Base-by-base conservation (phyloP, 2,797 vertebrate genomes). In the Tauraco hartlaubi region DNA sequence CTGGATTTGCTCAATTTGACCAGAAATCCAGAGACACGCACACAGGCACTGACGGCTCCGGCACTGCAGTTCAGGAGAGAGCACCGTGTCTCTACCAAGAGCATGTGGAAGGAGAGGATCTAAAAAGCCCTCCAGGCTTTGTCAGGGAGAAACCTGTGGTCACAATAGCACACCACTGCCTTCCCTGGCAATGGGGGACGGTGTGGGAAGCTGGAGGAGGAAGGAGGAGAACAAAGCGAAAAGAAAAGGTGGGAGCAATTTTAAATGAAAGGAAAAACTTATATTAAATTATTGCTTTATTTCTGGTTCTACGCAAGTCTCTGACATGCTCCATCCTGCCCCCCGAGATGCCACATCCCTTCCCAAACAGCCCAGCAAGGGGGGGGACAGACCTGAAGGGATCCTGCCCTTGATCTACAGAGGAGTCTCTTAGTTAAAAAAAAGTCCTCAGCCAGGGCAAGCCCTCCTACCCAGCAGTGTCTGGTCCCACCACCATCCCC, bases 241-340 rank as follows among this genome's bases (percentile, higher is more conserved):
- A 82, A 72, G 35, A 67, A 73, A 85, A 84, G 14, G 15, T 29
- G 19, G 21, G 22, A 90, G 23, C 6, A 52, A 64, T 88, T 93
- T 90, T 80, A 89, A 94, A 81, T 3, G 13, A 85, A 92, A 68
- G 46, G 31, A 26, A 94, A 66, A 94, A 82, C 12, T 72, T 63
- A 95, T 14, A 94, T 95, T 88, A 92, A 95, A 96, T 97, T 97
- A 97, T 96, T 97, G 93, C 96, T 96, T 97, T 96, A 96, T 96
- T 94, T 94, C 92, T 67, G 88, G 22, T 84, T 93, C 93, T 93
- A 88, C 29, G 76, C 48, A 92, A 92, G 79, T 91, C 90, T 95
- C 78, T 54, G 85, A 77, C 68, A 83, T 4, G 7, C 73, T 77
- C 76, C 74, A 73, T 61, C 49, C 91, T 76, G 37, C n/a, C 22